Conservation (phyloP, 2,888 invertebrate genomes). For the Oxytorus armatus region DNA sequence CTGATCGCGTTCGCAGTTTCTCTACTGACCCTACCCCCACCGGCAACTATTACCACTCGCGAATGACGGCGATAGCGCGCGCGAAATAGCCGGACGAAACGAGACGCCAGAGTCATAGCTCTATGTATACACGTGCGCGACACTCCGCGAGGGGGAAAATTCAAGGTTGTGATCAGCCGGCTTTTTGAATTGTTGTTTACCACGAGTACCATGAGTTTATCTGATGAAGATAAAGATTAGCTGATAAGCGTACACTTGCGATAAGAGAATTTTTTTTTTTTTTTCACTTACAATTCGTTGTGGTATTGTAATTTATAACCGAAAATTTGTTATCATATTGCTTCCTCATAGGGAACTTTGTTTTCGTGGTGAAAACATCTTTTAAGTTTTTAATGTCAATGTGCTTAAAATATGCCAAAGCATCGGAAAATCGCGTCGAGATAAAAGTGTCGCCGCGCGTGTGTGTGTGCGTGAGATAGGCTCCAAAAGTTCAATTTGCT, state of each 20-base stretch:
- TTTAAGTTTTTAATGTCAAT: too few relatives aligned
- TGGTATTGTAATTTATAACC: too few relatives aligned
- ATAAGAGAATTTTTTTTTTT: not conserved
- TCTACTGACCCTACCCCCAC: too few relatives aligned
- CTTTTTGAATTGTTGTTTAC: slow-evolving; percentile 23
- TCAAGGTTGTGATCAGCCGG: slow-evolving; percentile 48
- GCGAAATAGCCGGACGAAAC: slow-evolving; percentile 53
- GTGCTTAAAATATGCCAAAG: too few relatives aligned
- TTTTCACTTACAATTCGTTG: too few relatives aligned
- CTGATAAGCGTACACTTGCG: slow-evolving; percentile 9
- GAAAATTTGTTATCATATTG: too few relatives aligned
- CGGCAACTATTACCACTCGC: slow-evolving; percentile 12
- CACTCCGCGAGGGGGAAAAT: slow-evolving; percentile 14
- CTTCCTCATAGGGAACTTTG: too few relatives aligned
- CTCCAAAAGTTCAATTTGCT: too few relatives aligned
- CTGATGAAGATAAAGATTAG: slow-evolving; percentile 30
- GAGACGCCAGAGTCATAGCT: slow-evolving; percentile 31
- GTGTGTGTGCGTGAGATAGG: too few relatives aligned
- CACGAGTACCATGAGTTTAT: not conserved
- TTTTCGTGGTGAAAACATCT: too few relatives aligned
- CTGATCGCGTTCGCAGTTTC: slow-evolving; percentile 58
- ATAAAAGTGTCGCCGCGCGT: too few relatives aligned
- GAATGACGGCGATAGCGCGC: slow-evolving; percentile 27
- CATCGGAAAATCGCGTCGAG: too few relatives aligned
- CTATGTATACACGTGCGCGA: not conserved